Evolutionary conservation across 23 tunicate genomes (phyloP), one percentile per base, ranked within the genome.

Genomic region (Trididemnum miniatum): DNA sequence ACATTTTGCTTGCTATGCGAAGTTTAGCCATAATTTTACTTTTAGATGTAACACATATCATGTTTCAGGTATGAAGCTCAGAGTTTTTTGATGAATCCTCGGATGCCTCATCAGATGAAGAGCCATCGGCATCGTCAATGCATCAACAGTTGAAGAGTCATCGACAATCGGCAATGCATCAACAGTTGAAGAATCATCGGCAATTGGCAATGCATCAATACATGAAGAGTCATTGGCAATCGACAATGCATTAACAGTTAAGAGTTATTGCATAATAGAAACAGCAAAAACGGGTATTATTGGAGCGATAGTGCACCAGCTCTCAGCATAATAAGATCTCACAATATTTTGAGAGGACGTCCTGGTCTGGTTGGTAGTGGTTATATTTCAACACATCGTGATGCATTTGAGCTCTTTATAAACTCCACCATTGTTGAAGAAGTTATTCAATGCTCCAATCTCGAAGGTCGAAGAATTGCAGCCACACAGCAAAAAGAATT

Each of bases 321-420:
- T n/a, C n/a, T n/a, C n/a, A n/a, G n/a, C n/a, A n/a, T n/a, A n/a
- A n/a, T n/a, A 20, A 62, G 69, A 20, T 62, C 27, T 62, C 69
- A 62, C 69, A 62, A 62, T 62, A 62, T 62, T 62, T 62, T 20
- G 69, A 62, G 69, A 62, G 69, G 69, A 62, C 69, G 69, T 62
- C 69, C 69, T 62, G 69, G 76, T 69, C 39, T 12, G 15, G 38
- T 69, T 15, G 39, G 76, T 7, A 28, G 76, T 69, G 7, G 76
- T 30, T 9, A 69, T 38, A 69, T 69, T 69, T 69, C n/a, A 69
- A 69, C 76, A 38, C 76, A 9, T 36, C 76, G 5, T 69, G 38
- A 69, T 69, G 37, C 76, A 69, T 31, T 28, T 69, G 37, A 69
- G 3, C 39, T 69, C 76, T 69, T 31, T 5, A 69, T 69, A 69